Evolutionary conservation across 2,113 vertebrate species (phyloP).

Genomic region (Catharus fuscescens): DNA sequence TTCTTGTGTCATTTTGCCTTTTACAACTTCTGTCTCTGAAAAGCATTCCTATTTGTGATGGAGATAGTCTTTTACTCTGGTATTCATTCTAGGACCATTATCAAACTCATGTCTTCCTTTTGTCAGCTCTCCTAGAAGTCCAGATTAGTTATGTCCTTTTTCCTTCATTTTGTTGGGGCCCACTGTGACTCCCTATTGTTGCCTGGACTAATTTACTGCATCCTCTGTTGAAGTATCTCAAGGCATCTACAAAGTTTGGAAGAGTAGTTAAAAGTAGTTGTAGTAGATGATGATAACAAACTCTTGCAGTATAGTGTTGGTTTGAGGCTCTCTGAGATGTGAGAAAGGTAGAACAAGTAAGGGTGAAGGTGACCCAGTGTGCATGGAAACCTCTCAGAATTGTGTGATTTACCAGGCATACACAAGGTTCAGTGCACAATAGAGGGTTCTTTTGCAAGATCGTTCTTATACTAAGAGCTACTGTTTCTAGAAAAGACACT

Average conservation of each 20-base stretch:
- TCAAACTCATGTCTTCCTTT: neutral
- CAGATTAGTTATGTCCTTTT: neutral
- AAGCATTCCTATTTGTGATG: neutral
- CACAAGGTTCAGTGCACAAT: neutral
- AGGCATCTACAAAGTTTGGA: neutral
- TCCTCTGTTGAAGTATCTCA: neutral
- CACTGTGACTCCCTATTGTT: neutral
- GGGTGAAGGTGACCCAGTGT: neutral
- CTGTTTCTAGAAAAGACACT: neutral
- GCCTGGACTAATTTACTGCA: neutral
- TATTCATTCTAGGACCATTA: neutral
- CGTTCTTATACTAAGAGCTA: neutral
- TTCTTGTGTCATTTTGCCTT: neutral
- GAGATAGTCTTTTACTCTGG: neutral
- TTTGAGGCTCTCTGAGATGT: neutral
- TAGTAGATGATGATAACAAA: neutral
- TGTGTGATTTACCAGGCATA: fast-evolving
- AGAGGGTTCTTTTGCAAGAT: neutral
- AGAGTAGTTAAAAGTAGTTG: neutral
- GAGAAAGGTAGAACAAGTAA: neutral
- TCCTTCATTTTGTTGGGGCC: neutral
- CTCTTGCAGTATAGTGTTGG: neutral
- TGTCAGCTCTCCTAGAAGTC: neutral
- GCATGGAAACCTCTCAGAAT: neutral
- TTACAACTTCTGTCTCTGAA: neutral